Evolutionary conservation across 92 coral and sea anemone genomes (phyloP).

Genomic region (Phenganax marumi): DNA sequence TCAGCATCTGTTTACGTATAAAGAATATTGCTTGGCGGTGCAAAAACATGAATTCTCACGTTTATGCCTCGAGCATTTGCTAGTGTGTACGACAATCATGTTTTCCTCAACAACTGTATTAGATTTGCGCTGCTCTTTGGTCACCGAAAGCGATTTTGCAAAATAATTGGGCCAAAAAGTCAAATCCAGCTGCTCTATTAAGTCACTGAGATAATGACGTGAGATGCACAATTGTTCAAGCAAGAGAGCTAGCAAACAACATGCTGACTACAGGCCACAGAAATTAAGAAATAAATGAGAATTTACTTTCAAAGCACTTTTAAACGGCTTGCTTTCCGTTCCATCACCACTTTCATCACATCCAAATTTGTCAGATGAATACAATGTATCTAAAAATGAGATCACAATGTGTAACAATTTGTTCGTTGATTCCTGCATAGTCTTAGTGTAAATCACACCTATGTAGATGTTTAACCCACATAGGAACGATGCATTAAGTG

Average conservation of each 20-base stretch:
- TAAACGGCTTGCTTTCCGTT: constrained; percentile 79
- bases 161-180: not conserved
- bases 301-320: constrained; percentile 78
- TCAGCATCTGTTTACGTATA: not conserved
- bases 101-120: not conserved
- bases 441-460: not conserved
- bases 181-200: no score
- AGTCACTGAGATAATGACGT: no score
- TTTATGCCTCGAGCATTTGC: no score
- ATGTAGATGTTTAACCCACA: not conserved
- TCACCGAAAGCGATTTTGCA: not conserved
- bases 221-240: no score
- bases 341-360: constrained; percentile 90
- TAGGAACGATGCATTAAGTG: no score
- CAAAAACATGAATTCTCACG: no score
- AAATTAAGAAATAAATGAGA: not conserved
- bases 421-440: not conserved
- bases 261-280: no score
- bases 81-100: no score
- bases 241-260: no score
- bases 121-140: not conserved
- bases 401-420: not conserved
- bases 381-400: constrained; percentile 51
- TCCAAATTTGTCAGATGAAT: constrained; percentile 89
- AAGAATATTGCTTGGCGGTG: no score